Evolutionary conservation across 1,140 invertebrate species (phyloP).

Genomic region (Heliconius nattereri): DNA sequence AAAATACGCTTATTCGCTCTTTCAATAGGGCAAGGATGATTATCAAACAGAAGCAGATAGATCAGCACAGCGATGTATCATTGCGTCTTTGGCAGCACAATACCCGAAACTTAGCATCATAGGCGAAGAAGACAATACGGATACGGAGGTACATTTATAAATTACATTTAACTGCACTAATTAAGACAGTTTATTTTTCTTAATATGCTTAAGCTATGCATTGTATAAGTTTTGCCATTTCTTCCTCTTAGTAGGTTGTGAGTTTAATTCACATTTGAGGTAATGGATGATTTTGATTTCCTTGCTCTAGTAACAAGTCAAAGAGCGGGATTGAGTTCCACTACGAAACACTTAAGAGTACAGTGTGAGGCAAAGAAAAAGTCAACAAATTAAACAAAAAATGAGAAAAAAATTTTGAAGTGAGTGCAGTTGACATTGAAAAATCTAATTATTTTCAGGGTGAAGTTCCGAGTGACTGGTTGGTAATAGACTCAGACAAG

Average conservation of each 20-base stretch:
- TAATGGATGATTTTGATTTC: no score
- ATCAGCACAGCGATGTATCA: conserved; percentile 95
- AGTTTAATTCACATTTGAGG: no score
- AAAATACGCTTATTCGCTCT: conserved; percentile 27
- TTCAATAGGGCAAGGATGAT: conserved; percentile 92
- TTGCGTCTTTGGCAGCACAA: conserved; percentile 90
- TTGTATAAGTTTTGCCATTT: no score
- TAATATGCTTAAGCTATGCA: no score
- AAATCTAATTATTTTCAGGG: conserved; percentile 52
- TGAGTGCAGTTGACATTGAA: conserved; percentile 25
- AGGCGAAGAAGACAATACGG: conserved; percentile 92
- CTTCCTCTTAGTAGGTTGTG: no score
- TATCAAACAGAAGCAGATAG: conserved; percentile 98
- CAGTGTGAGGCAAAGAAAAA: neutral
- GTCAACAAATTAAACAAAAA: neutral
- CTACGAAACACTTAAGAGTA: no score
- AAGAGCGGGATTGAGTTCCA: no score
- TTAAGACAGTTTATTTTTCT: no score
- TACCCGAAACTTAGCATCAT: conserved; percentile 95
- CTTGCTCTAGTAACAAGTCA: no score
- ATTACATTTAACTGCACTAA: no score
- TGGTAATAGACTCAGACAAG: conserved; percentile 86
- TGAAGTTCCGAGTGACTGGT: conserved; percentile 86
- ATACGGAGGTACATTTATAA: conserved; percentile 77
- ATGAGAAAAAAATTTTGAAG: neutral